Evolutionary conservation across 92 coral and sea anemone genomes (phyloP).

Genomic region (Epizoanthus rinbou): DNA sequence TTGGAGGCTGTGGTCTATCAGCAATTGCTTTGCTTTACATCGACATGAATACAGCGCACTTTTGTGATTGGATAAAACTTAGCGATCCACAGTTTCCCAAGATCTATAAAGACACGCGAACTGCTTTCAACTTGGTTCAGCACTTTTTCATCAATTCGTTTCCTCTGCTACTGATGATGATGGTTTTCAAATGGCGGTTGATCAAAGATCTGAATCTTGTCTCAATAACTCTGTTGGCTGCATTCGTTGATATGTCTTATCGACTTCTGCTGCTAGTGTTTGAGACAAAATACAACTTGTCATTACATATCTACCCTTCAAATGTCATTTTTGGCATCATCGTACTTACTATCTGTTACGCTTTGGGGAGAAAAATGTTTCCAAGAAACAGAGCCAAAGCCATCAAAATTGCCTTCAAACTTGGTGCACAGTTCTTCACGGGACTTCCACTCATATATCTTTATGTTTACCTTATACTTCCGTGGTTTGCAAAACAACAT

Average conservation of each 20-base stretch:
- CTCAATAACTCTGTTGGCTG: neutral
- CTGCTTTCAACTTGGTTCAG: neutral
- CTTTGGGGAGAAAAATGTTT: neutral
- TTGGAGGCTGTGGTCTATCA: neutral
- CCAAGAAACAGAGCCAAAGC: neutral
- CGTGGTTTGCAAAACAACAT: neutral
- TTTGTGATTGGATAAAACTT: neutral
- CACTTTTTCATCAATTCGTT: neutral
- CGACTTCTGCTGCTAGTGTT: neutral
- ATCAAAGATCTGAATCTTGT: neutral
- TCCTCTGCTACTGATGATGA: neutral
- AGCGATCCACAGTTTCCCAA: neutral
- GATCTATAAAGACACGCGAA: neutral
- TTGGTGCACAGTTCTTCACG: neutral
- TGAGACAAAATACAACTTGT: neutral
- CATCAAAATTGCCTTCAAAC: neutral
- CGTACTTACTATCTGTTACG: neutral
- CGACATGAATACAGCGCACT: neutral
- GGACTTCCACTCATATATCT: neutral
- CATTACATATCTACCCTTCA: neutral
- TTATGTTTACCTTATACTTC: neutral
- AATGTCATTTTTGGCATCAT: neutral
- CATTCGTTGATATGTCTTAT: neutral
- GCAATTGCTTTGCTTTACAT: neutral
- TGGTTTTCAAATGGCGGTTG: neutral